A percentile compares a stretch with the other conserved stretches of the same genome.
Conservation (phyloP, 2,797 vertebrate species). For the Macrochelys suwanniensis region DNA sequence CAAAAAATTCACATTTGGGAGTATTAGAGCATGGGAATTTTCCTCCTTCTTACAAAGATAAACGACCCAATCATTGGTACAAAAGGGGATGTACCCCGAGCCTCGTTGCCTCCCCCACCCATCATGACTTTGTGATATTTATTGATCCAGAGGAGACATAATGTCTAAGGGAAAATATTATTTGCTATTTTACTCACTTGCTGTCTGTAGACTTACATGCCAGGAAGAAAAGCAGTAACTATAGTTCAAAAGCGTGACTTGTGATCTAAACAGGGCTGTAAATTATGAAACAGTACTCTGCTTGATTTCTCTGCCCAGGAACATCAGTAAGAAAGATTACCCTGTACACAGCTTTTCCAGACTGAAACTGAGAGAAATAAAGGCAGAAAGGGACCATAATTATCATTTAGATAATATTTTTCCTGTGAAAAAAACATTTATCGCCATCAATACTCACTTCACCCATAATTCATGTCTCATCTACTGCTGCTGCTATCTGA, state of each 20-base stretch:
- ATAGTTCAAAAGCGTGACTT: slow-evolving; percentile 33
- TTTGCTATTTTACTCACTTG: neutral
- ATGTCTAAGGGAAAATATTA: neutral
- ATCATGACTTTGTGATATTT: neutral
- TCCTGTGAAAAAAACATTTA: neutral
- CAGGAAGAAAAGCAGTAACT: neutral
- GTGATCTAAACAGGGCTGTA: neutral
- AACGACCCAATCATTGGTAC: neutral
- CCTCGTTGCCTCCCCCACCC: neutral
- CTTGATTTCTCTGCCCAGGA: neutral
- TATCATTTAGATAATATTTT: neutral
- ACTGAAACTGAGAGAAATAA: neutral
- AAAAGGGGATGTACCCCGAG: neutral
- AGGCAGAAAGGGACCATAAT: neutral
- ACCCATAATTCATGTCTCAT: slow-evolving; percentile 8
- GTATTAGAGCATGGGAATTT: neutral
- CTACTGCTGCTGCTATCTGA: neutral
- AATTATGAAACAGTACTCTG: slow-evolving; percentile 2
- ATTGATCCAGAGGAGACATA: neutral
- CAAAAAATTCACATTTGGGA: neutral
- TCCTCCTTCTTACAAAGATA: neutral
- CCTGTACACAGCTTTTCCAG: neutral
- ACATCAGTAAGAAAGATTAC: neutral
- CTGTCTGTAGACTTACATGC: neutral
- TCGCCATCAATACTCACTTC: neutral